phyloP scores from a whole-genome alignment of 2,113 vertebrate species.

The Corydoras sp. region DNA sequence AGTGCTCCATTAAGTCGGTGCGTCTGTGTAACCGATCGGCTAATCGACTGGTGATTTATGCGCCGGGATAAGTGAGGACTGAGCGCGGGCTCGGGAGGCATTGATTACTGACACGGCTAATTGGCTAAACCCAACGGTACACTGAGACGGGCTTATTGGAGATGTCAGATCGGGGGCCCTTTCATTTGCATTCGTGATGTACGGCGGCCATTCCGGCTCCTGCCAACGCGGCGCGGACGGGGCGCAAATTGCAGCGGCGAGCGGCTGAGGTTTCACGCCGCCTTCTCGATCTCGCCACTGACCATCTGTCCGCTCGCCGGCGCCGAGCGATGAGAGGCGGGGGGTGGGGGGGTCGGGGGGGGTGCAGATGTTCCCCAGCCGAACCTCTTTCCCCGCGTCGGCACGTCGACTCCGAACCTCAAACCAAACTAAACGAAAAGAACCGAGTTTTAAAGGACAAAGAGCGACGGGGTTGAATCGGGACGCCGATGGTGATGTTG shows the following conservation, averaged over 20 bases:
- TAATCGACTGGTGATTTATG: constrained; percentile 71
- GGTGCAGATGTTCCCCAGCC: too few relatives aligned
- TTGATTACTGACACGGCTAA: constrained; percentile 73
- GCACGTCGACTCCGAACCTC: too few relatives aligned
- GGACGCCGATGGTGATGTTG: too few relatives aligned
- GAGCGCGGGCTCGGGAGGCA: constrained; percentile 59
- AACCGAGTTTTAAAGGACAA: too few relatives aligned
- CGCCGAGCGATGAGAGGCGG: constrained; percentile 30
- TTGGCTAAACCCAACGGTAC: constrained; percentile 67
- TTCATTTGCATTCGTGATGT: constrained; percentile 72
- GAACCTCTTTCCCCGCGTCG: too few relatives aligned
- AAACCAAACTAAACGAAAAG: too few relatives aligned
- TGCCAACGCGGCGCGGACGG: constrained; percentile 58
- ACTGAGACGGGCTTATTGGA: constrained; percentile 68
- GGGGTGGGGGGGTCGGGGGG: background rate
- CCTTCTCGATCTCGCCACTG: constrained; percentile 46
- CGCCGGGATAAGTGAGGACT: constrained; percentile 61
- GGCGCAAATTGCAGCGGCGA: constrained; percentile 46
- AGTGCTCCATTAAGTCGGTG: constrained; percentile 63
- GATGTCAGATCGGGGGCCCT: constrained; percentile 66
- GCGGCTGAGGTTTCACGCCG: constrained; percentile 45
- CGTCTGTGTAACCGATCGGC: constrained; percentile 64
- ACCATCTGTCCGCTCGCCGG: constrained; percentile 55
- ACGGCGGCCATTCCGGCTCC: constrained; percentile 60
- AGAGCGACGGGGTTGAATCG: too few relatives aligned